phyloP scores from a whole-genome alignment of 1,140 invertebrate species.

The Maniola jurtina region DNA sequence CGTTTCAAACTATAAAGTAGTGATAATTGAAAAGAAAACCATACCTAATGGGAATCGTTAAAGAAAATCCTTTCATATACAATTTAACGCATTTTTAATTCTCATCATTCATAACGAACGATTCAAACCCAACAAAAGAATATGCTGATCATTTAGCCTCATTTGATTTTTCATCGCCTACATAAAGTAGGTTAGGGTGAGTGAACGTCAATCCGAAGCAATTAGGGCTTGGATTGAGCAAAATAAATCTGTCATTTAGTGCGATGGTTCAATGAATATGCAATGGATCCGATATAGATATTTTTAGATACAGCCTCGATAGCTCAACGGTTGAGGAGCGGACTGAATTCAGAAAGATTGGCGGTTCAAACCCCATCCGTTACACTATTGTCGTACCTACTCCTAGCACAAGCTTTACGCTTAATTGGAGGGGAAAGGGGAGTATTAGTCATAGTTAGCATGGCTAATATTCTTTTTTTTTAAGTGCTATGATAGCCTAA shows the following conservation, averaged over 20 bases:
- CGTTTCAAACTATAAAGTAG: neutral
- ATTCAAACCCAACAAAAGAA: constrained; percentile 19
- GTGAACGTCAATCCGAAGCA: constrained; percentile 2
- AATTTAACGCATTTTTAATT: constrained; percentile 7
- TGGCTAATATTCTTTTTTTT: too few species aligned
- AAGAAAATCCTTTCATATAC: neutral
- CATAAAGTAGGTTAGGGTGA: constrained; percentile 17
- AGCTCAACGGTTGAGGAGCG: too few species aligned
- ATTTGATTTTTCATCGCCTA: constrained; percentile 17
- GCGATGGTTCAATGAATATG: constrained; percentile 20
- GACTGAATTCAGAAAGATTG: too few species aligned
- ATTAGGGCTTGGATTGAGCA: constrained; percentile 13
- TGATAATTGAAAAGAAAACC: neutral
- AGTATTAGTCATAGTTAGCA: too few species aligned
- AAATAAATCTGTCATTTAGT: constrained; percentile 21
- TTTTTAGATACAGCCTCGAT: too few species aligned
- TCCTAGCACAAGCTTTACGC: too few species aligned
- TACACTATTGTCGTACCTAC: too few species aligned
- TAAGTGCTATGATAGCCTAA: too few species aligned
- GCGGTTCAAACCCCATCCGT: too few species aligned
- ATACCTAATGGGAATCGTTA: neutral
- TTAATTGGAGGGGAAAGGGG: too few species aligned
- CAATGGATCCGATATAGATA: too few species aligned
- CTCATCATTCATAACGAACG: constrained; percentile 10
- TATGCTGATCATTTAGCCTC: constrained; percentile 22